Percentiles rank a stretch among this genome's conserved stretches.
phyloP scores from a whole-genome alignment of 2,888 invertebrate genomes.

The Formica aserva region DNA sequence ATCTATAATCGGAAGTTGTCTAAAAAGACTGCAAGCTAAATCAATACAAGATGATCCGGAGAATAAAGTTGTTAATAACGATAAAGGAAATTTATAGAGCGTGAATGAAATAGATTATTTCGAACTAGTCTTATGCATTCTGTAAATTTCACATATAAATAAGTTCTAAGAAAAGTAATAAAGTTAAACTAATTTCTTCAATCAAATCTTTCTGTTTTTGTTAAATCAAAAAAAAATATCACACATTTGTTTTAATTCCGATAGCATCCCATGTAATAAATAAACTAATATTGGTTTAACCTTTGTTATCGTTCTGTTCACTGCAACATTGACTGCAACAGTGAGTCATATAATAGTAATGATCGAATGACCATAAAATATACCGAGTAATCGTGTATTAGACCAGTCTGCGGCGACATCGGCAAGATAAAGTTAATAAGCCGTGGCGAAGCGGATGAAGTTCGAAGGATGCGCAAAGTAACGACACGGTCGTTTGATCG shows the following conservation, averaged over 20 bases:
- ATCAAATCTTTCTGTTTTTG: background rate
- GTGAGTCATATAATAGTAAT: background rate
- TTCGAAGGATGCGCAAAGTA: slow-evolving; percentile 47
- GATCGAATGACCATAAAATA: slow-evolving; percentile 15
- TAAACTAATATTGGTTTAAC: background rate
- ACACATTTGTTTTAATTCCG: background rate
- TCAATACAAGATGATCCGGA: slow-evolving; percentile 9
- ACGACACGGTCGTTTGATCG: slow-evolving; percentile 40
- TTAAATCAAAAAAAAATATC: background rate
- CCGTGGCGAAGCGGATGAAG: slow-evolving; percentile 45
- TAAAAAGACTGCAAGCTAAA: background rate
- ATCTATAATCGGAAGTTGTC: slow-evolving; percentile 20
- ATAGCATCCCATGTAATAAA: background rate
- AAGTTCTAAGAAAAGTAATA: background rate
- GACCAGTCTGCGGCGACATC: slow-evolving; percentile 28
- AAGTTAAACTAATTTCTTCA: background rate
- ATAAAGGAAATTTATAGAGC: background rate
- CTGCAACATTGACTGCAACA: background rate
- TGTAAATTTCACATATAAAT: background rate
- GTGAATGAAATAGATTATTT: slow-evolving; percentile 1
- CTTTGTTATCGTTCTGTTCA: background rate
- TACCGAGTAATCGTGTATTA: slow-evolving; percentile 18
- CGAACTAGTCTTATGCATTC: background rate
- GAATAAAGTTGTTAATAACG: slow-evolving; percentile 16
- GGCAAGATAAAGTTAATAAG: slow-evolving; percentile 46